Conservation (phyloP, 2,113 vertebrate genomes). For the Meles meles region DNA sequence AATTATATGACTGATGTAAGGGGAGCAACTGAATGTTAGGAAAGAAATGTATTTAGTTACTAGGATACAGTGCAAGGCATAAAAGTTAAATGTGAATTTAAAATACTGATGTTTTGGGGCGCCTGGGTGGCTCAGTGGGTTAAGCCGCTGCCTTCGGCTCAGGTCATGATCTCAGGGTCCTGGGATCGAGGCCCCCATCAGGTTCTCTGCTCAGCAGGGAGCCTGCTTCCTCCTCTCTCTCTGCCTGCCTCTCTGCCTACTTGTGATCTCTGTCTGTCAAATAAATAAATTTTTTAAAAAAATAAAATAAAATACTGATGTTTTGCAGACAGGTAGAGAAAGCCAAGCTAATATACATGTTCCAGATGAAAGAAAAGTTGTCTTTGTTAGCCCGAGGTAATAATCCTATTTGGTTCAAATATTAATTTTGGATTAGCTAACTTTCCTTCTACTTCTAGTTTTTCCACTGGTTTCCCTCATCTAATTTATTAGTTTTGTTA, state of each 20-base stretch:
- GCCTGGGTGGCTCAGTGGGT: no score
- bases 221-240: no score
- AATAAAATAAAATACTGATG: not conserved
- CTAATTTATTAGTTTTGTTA: slow-evolving; percentile 46
- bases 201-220: no score
- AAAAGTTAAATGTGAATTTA: not conserved
- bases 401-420: slow-evolving; percentile 49
- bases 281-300: no score
- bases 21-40: not conserved
- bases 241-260: no score
- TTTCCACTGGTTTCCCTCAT: slow-evolving; percentile 3
- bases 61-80: not conserved
- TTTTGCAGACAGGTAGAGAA: not conserved
- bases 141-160: no score
- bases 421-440: slow-evolving; percentile 51
- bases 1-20: not conserved
- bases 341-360: not conserved
- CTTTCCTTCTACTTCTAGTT: not conserved
- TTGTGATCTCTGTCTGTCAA: no score
- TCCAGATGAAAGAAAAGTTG: not conserved
- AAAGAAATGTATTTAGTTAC: not conserved
- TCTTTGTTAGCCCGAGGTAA: not conserved
- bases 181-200: no score
- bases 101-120: not conserved
- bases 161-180: no score